These are phyloP conservation scores for Gastracanthus pulcherrimus DNA, from an alignment of 2,888 invertebrate genomes.

Conservation along the genomic window DNA sequence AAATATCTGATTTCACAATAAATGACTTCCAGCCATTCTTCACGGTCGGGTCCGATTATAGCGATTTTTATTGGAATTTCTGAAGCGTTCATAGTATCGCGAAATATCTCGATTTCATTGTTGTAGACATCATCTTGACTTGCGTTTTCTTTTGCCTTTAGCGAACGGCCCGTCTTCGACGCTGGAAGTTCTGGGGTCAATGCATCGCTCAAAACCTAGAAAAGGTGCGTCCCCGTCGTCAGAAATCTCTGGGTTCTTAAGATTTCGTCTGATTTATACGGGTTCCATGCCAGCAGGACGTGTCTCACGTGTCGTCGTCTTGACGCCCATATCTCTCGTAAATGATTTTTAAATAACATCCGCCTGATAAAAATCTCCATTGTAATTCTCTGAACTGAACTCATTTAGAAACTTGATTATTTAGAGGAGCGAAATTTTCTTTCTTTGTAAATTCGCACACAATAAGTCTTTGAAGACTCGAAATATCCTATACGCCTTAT, in stretches of 20 bases:
- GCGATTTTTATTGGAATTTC: conserved; percentile 6
- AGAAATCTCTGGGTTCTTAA: no score
- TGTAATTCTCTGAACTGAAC: background rate
- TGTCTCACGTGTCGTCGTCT: background rate
- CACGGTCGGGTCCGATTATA: conserved; percentile 23
- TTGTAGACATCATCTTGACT: background rate
- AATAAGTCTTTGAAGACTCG: conserved; percentile 54
- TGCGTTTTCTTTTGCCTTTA: background rate
- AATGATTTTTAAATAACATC: no score
- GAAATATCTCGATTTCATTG: background rate
- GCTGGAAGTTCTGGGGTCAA: no score
- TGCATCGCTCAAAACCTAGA: background rate
- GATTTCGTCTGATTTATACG: background rate
- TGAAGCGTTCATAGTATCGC: background rate
- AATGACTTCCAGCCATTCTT: conserved; percentile 17
- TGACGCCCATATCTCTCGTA: background rate
- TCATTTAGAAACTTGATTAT: conserved; percentile 34
- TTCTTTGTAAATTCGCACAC: no score
- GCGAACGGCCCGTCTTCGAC: no score
- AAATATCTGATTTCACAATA: conserved; percentile 23
- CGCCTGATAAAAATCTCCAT: background rate
- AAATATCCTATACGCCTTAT: conserved; percentile 41
- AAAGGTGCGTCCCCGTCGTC: no score
- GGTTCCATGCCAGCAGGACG: background rate
- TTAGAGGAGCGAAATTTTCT: conserved; percentile 46